Evolutionary conservation across 92 coral and sea anemone genomes (phyloP), one percentile per base, ranked within the genome.

Genomic region (Virgularia gustaviana): DNA sequence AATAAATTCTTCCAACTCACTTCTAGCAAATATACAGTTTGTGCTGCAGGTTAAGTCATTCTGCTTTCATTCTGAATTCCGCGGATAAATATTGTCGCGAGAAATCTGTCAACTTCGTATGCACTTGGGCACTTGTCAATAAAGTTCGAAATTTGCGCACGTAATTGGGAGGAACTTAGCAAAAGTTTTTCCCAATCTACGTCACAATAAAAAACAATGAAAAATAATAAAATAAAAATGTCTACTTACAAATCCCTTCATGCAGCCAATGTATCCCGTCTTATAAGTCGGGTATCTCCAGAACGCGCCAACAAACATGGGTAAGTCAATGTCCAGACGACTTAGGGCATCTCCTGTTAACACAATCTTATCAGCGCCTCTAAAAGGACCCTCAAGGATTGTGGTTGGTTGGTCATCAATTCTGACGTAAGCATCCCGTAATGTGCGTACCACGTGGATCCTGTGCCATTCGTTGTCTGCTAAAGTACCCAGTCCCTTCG

Each of bases 231-330:
- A 19, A 1, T 19, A 19, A 9, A 51, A 9, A 51, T 51, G 12
- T 24, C 4, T 68, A 68, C 75, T 68, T 68, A 68, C 75, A 51
- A 68, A 68, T 49, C 75, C 75, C 22, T 68, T 68, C 75, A 68
- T 68, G 30, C 75, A 68, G 55, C 75, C 75, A 45, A 68, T 47
- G 32, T 49, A 68, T 11, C 75, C 75, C 6, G 2, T 19, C 49
- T 49, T 68, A 25, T 68, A 68, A 19, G 44, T 29, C 6, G 75
- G 75, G 22, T 15, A 68, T 54, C 75, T 68, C 75, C 75, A 68
- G 11, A 51, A 68, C 37, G 61, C 15, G 31, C 75, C 75, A 49
- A 68, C 60, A 51, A 68, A 68, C 75, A 68, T 49, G 19, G 75
- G 75, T 23, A 68, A 61, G 27, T 68, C 75, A 15, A 68, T 68